Conservation (phyloP, 2,888 invertebrate genomes). For the Sarcophaga caerulescens region DNA sequence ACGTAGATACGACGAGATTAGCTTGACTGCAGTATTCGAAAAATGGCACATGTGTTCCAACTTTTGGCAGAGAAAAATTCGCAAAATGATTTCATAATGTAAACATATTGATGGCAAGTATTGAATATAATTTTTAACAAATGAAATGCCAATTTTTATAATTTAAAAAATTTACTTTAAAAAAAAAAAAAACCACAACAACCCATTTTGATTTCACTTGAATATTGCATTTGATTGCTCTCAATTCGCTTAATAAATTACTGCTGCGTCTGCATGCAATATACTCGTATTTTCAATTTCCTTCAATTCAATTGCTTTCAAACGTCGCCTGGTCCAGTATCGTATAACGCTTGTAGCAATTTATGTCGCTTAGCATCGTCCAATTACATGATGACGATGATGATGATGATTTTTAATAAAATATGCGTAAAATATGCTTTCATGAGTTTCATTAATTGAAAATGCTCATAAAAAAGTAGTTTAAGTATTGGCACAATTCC, state of each 20-base stretch:
- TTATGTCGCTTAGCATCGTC: background rate
- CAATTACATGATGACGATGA: slow-evolving; percentile 36
- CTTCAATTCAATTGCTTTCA: slow-evolving; percentile 30
- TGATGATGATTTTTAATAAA: slow-evolving; percentile 17
- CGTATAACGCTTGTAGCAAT: background rate
- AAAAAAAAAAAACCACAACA: background rate
- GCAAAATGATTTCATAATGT: no score
- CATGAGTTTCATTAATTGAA: slow-evolving; percentile 63
- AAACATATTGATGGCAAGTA: no score
- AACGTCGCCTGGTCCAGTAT: slow-evolving; percentile 1
- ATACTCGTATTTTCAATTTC: slow-evolving; percentile 46
- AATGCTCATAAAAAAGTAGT: slow-evolving; percentile 61
- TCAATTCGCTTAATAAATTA: slow-evolving; percentile 58
- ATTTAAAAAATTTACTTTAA: background rate
- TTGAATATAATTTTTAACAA: no score
- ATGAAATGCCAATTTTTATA: background rate
- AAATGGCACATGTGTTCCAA: no score
- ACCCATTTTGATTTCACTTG: slow-evolving; percentile 48
- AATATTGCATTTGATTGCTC: slow-evolving; percentile 53
- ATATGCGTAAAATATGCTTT: slow-evolving; percentile 60
- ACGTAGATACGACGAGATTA: no score
- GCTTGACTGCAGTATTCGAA: no score
- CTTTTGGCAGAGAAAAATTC: no score
- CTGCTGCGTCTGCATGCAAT: slow-evolving; percentile 56
- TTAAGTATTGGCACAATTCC: slow-evolving; percentile 66